Evolutionary conservation across 2,797 vertebrate species (phyloP).

Genomic region (Clarias platycephalus): DNA sequence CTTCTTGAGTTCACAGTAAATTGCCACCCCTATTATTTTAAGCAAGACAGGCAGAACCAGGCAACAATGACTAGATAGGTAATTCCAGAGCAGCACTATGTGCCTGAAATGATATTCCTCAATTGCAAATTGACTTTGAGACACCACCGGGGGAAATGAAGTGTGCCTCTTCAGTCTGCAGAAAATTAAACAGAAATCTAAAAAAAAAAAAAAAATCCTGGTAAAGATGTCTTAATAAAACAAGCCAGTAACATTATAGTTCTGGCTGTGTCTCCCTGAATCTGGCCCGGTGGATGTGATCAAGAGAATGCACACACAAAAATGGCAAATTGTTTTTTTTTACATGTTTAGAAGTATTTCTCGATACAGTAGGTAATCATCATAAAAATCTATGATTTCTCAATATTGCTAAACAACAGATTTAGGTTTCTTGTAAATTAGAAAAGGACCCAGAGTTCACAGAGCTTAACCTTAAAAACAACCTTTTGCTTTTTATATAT

Average conservation of each 20-base stretch:
- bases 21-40: slow-evolving; percentile 37
- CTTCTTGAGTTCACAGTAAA: slow-evolving; percentile 31
- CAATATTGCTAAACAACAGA: not conserved
- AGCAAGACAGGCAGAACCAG: slow-evolving; percentile 27
- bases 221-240: slow-evolving; percentile 19
- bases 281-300: not conserved
- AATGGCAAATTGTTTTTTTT: not conserved
- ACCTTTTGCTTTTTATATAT: not conserved
- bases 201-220: not conserved
- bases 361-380: not conserved
- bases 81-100: slow-evolving; percentile 13
- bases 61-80: slow-evolving; percentile 41
- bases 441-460: not conserved
- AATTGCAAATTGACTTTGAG: slow-evolving; percentile 34
- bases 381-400: not conserved
- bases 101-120: slow-evolving; percentile 38
- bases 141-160: slow-evolving; percentile 31
- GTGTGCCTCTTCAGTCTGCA: slow-evolving; percentile 29
- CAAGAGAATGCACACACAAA: not conserved
- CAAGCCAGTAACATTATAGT: slow-evolving; percentile 6
- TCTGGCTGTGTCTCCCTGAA: not conserved
- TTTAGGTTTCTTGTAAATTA: not conserved
- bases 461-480: not conserved
- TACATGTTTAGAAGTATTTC: not conserved
- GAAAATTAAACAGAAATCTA: slow-evolving; percentile 15